Percentiles rank a stretch among this genome's conserved stretches.
Conservation (phyloP, 1,140 invertebrate genomes). For the Bradynema listronoti region DNA sequence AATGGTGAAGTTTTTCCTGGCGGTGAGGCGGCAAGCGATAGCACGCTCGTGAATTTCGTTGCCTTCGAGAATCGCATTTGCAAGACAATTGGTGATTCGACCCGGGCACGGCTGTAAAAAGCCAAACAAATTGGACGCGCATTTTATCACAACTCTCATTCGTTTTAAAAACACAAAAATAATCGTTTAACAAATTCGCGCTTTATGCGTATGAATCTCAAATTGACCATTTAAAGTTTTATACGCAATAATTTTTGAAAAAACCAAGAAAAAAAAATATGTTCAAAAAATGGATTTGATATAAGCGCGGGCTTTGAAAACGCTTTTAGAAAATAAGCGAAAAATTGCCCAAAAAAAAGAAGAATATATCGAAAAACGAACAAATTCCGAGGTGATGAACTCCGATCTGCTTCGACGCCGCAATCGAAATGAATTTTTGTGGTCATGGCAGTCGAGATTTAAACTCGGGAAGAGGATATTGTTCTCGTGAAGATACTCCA, state of each 20-base stretch:
- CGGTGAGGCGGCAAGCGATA: background rate
- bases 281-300: background rate
- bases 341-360: too few relatives aligned
- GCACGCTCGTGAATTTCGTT: constrained; percentile 6
- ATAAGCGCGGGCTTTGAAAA: too few relatives aligned
- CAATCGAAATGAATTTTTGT: too few relatives aligned
- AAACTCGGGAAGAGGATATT: constrained; percentile 3
- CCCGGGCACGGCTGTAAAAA: background rate
- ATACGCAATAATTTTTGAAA: background rate
- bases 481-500: constrained; percentile 1
- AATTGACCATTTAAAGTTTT: background rate
- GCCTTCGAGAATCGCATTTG: constrained; percentile 8
- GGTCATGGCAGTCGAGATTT: too few relatives aligned
- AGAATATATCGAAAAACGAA: too few relatives aligned
- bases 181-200: background rate
- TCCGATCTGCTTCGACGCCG: too few relatives aligned
- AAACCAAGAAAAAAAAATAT: background rate
- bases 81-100: background rate
- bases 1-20: constrained; percentile 6
- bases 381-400: too few relatives aligned
- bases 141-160: background rate
- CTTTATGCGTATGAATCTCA: background rate
- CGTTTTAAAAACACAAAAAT: background rate
- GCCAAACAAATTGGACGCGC: background rate
- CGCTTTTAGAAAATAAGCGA: too few relatives aligned